Conservation (phyloP, 64 coral and sea anemone genomes). For the Exaiptasia diaphana region DNA sequence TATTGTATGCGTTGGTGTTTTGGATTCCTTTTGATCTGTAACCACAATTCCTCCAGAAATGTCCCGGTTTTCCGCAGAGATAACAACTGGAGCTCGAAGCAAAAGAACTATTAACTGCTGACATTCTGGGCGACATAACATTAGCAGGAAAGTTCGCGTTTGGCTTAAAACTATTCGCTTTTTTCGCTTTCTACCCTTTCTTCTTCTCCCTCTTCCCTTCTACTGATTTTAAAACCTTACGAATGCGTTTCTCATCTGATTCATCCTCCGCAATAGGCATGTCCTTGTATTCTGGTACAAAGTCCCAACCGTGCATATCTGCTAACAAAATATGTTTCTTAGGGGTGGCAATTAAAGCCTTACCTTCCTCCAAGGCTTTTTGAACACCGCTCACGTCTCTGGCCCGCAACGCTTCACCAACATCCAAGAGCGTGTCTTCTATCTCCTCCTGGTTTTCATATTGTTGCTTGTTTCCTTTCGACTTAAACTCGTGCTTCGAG, state of each 20-base stretch:
- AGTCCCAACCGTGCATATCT: constrained; percentile 20
- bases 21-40: background rate
- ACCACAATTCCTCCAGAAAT: constrained; percentile 17
- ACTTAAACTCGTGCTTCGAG: background rate
- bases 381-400: background rate
- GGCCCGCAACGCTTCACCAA: background rate
- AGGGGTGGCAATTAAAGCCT: background rate
- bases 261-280: constrained; percentile 32
- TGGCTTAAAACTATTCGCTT: background rate
- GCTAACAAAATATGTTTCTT: constrained; percentile 44
- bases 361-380: constrained; percentile 13
- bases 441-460: background rate
- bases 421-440: background rate
- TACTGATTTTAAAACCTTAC: constrained; percentile 11
- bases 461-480: background rate
- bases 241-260: constrained; percentile 18
- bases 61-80: constrained; percentile 6
- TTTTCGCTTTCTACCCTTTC: background rate
- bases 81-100: background rate
- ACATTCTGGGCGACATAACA: background rate
- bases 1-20: background rate
- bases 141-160: too few relatives aligned
- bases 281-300: constrained; percentile 28
- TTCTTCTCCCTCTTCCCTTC: background rate
- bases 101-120: background rate